These are phyloP conservation scores for Drosophila eohydei DNA, from an alignment of 2,888 invertebrate species.

Conservation along the genomic window DNA sequence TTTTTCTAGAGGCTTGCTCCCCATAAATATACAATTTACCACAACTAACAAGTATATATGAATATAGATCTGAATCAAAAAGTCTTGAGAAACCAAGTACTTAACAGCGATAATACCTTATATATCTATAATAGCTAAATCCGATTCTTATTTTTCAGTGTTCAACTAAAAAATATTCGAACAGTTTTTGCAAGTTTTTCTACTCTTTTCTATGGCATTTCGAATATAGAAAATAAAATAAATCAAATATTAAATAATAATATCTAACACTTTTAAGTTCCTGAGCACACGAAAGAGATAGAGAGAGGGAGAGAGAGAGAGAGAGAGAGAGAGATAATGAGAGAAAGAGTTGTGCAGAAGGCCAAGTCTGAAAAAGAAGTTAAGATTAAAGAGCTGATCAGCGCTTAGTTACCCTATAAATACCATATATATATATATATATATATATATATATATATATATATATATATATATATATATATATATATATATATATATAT, in stretches of 20 bases:
- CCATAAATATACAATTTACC: slow-evolving; percentile 1
- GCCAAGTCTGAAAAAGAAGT: slow-evolving; percentile 54
- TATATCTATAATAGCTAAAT: slow-evolving; percentile 23
- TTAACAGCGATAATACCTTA: slow-evolving; percentile 13
- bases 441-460: slow-evolving; percentile 16
- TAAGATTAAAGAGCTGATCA: slow-evolving; percentile 15
- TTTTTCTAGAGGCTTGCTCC: slow-evolving; percentile 4
- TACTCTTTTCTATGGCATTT: slow-evolving; percentile 59
- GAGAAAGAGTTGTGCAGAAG: slow-evolving; percentile 30
- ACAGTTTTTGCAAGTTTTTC: slow-evolving; percentile 28
- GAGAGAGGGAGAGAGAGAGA: slow-evolving; percentile 18
- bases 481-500: slow-evolving; percentile 34
- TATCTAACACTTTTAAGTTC: slow-evolving; percentile 49
- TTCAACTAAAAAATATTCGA: slow-evolving; percentile 20
- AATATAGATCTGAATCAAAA: neutral
- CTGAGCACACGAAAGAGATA: slow-evolving; percentile 36
- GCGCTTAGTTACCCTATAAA: slow-evolving; percentile 3
- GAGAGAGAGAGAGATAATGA: neutral
- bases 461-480: neutral
- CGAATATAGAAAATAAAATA: slow-evolving; percentile 23
- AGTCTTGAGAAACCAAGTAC: slow-evolving; percentile 18
- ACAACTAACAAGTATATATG: neutral
- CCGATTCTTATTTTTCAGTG: slow-evolving; percentile 9
- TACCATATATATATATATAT: neutral
- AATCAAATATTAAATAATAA: slow-evolving; percentile 2